Evolutionary conservation across 1,140 invertebrate genomes (phyloP), one percentile per base, ranked within the genome.

Genomic region (Drosophila auraria): DNA sequence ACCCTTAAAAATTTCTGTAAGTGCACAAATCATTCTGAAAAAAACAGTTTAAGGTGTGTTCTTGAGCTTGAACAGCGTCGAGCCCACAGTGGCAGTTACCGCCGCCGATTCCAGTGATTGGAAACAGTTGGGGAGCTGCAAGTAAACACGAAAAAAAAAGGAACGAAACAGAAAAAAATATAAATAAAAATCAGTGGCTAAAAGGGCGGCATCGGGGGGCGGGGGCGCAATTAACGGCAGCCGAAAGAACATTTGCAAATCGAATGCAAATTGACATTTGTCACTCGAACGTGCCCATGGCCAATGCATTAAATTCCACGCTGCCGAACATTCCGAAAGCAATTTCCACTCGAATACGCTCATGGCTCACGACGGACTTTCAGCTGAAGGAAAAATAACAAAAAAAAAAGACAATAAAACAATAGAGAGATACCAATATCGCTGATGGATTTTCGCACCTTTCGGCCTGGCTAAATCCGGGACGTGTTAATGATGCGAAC

Each of bases 201-300:
- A 40, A 27, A 2, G 27, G 17, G 60, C 14, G 17, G 42, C 25
- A n/a, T 30, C 36, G 58, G 36, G 58, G 27, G 15, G 54, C 11
- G 61, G 38, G 14, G 38, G 36, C 30, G 80, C 84, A 87, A 87
- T 89, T 87, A 87, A 89, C 78, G 71, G 66, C 60, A 53, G 56
- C 79, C 78, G 68, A 87, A 86, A 77, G 72, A 71, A 87, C 70
- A 87, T 74, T 86, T 80, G 65, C 62, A 64, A 89, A 90, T 90
- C 74, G 86, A 89, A 89, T 90, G 84, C 84, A 89, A 89, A 89
- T 89, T 89, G 84, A 89, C 84, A 89, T 89, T 89, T 89, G 84
- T 89, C 86, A 89, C 86, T 87, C 86, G 84, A 84, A 82, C 86
- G 84, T 87, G 84, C 80, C 72, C 77, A 66, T 83, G 47, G 80